These are phyloP conservation scores for Hololepta plana DNA, from an alignment of 2,888 invertebrate species.

Conservation along the genomic window DNA sequence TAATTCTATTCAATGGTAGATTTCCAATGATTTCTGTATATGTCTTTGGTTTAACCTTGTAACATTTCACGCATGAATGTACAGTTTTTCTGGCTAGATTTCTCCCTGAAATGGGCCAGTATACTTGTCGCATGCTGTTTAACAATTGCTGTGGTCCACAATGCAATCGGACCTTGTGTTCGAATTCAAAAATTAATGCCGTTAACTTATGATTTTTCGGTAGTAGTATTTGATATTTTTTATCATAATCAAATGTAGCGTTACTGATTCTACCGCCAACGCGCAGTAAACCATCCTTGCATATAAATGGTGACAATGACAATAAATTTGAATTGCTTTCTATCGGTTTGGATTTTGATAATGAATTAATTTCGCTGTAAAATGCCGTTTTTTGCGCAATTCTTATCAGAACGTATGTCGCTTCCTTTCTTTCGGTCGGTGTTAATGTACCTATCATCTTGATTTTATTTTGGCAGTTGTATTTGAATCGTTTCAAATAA, in stretches of 20 bases:
- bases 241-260: not conserved
- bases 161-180: constrained; percentile 1
- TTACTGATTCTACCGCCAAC: constrained; percentile 1
- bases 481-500: too few relatives aligned
- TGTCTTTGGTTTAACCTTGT: not conserved
- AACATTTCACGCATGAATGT: not conserved
- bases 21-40: constrained; percentile 1
- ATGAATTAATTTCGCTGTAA: not conserved
- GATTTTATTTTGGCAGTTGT: too few relatives aligned
- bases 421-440: too few relatives aligned
- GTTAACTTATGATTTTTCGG: not conserved
- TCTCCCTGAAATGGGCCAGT: not conserved
- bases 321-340: not conserved
- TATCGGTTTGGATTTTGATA: not conserved
- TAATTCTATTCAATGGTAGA: constrained; percentile 1
- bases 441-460: too few relatives aligned
- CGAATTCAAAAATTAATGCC: not conserved
- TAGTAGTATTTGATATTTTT: not conserved
- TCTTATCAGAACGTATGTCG: too few relatives aligned
- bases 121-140: not conserved
- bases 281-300: not conserved
- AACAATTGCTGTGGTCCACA: not conserved
- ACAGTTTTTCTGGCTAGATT: not conserved
- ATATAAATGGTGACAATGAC: not conserved
- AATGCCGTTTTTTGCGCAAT: not conserved